A percentile compares a stretch with the other conserved stretches of the same genome.
Evolutionary conservation across 2,797 vertebrate genomes (phyloP).

Genomic region (Galago senegalensis): DNA sequence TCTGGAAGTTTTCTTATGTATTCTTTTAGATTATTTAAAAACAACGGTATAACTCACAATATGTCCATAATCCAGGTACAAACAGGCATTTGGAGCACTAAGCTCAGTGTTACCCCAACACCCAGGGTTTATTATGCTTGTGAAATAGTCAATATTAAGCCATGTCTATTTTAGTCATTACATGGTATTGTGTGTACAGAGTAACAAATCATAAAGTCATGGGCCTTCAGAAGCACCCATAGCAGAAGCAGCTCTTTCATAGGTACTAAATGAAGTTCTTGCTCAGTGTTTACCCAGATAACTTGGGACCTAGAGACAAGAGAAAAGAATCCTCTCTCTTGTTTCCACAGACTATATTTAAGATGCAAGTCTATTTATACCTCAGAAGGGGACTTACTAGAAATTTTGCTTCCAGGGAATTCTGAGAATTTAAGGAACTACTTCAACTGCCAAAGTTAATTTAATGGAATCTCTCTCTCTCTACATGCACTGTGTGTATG

Average conservation of each 20-base stretch:
- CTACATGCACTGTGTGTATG: neutral
- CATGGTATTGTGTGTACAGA: neutral
- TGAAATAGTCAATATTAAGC: neutral
- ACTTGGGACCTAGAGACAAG: too few species aligned
- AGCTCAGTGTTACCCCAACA: neutral
- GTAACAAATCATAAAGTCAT: neutral
- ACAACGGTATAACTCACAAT: neutral
- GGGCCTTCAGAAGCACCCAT: neutral
- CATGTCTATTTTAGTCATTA: neutral
- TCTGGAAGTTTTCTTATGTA: neutral
- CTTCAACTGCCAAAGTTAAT: neutral
- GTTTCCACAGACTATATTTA: neutral
- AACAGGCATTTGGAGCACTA: neutral
- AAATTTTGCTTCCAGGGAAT: neutral
- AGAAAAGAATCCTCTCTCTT: too few species aligned
- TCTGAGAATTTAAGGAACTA: neutral
- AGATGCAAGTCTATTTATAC: neutral
- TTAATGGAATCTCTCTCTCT: neutral
- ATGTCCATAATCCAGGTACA: neutral
- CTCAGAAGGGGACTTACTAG: neutral
- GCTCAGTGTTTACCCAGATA: neutral
- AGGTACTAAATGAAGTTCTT: neutral
- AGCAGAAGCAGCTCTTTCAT: neutral
- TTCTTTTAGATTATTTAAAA: neutral
- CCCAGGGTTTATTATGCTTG: neutral